Percentiles rank a stretch among this genome's conserved stretches.
These are phyloP conservation scores for Erpobdella octoculata DNA, from an alignment of 2,888 invertebrate species.

Conservation along the genomic window DNA sequence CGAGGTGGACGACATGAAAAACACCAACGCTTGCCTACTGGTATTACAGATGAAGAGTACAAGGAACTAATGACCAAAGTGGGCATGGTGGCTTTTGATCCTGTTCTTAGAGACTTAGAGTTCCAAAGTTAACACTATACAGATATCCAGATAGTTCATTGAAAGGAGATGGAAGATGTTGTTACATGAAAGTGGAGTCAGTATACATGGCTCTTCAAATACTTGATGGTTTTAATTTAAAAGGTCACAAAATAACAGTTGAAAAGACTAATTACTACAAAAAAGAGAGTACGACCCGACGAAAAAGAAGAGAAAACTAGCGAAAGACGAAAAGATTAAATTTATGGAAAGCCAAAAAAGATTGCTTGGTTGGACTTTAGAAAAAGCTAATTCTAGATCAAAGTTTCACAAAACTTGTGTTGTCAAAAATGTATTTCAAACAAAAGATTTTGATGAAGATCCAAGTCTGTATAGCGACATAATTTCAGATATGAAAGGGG, in stretches of 20 bases:
- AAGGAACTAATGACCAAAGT: slow-evolving; percentile 88
- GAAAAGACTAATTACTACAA: slow-evolving; percentile 83
- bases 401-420: slow-evolving; percentile 85
- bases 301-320: slow-evolving; percentile 72
- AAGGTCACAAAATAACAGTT: slow-evolving; percentile 74
- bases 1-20: slow-evolving; percentile 74
- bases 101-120: slow-evolving; percentile 63
- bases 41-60: slow-evolving; percentile 75
- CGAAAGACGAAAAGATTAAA: slow-evolving; percentile 71
- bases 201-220: slow-evolving; percentile 83
- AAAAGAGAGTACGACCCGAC: slow-evolving; percentile 78
- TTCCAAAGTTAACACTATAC: slow-evolving; percentile 83
- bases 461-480: slow-evolving; percentile 81
- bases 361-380: slow-evolving; percentile 91
- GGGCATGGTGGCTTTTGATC: slow-evolving; percentile 83
- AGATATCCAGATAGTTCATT: slow-evolving; percentile 68
- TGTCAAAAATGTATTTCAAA: slow-evolving; percentile 83
- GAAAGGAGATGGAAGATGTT: slow-evolving; percentile 93
- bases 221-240: slow-evolving; percentile 74
- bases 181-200: slow-evolving; percentile 91
- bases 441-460: slow-evolving; percentile 77
- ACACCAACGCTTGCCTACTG: slow-evolving; percentile 84
- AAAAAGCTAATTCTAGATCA: slow-evolving; percentile 70
- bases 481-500: slow-evolving; percentile 78
- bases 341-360: slow-evolving; percentile 81